Evolutionary conservation across 2,797 vertebrate species (phyloP).

Genomic region (Pampus argenteus): DNA sequence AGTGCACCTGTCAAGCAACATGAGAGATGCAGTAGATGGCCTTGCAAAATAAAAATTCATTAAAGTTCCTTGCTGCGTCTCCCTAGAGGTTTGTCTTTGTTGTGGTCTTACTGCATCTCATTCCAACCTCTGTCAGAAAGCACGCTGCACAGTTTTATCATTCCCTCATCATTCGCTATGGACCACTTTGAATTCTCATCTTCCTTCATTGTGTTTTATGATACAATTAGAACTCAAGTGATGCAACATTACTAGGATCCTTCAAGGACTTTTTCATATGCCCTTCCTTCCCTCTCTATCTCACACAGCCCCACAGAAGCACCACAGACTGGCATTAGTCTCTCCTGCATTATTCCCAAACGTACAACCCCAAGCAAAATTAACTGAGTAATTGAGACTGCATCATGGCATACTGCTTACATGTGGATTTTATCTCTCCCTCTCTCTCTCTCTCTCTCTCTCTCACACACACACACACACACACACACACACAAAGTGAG

Average conservation of each 20-base stretch:
- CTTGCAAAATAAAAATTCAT: constrained; percentile 72
- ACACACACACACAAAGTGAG: not conserved
- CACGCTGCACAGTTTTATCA: constrained; percentile 54
- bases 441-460: too few relatives aligned
- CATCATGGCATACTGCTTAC: not conserved
- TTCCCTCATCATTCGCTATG: constrained; percentile 53
- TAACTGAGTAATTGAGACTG: not conserved
- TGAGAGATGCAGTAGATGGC: constrained; percentile 58
- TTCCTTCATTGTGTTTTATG: constrained; percentile 49
- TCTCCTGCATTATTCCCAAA: constrained; percentile 5
- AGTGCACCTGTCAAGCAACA: constrained; percentile 64
- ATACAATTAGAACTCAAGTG: constrained; percentile 60
- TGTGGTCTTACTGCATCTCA: constrained; percentile 59
- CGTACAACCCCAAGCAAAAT: constrained; percentile 15
- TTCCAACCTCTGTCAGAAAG: constrained; percentile 60
- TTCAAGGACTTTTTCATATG: constrained; percentile 49
- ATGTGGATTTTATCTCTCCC: too few relatives aligned
- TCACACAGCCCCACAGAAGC: not conserved
- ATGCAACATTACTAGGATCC: constrained; percentile 54
- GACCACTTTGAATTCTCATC: constrained; percentile 64
- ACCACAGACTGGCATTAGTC: not conserved
- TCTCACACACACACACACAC: not conserved
- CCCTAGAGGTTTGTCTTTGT: constrained; percentile 71
- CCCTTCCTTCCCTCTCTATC: constrained; percentile 14
- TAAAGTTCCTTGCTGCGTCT: constrained; percentile 61